Conservation (phyloP, 2,888 invertebrate species). For the Ichneumon xanthorius region DNA sequence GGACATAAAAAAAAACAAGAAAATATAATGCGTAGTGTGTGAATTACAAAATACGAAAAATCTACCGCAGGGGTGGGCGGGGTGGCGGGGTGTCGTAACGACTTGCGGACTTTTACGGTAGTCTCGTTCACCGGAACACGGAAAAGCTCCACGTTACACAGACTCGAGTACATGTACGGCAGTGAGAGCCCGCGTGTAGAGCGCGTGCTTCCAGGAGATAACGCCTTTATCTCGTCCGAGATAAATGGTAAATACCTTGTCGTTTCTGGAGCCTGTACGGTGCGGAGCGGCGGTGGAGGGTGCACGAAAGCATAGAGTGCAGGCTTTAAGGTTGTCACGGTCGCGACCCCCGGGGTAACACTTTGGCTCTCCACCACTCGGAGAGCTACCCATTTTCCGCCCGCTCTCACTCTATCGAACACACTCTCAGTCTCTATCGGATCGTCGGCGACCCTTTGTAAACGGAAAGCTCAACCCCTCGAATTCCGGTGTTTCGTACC, state of each 20-base stretch:
- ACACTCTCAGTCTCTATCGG: slow-evolving; percentile 4
- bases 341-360: slow-evolving; percentile 11
- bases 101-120: slow-evolving; percentile 29
- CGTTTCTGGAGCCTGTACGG: slow-evolving; percentile 43
- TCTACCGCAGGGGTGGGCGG: not conserved
- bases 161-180: slow-evolving; percentile 16
- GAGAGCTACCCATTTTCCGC: slow-evolving; percentile 35
- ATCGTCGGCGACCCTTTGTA: slow-evolving; percentile 24
- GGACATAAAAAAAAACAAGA: not conserved
- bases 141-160: slow-evolving; percentile 7
- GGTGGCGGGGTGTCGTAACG: slow-evolving; percentile 18
- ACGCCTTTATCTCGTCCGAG: slow-evolving; percentile 56
- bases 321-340: slow-evolving; percentile 42
- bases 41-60: slow-evolving; percentile 46
- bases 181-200: slow-evolving; percentile 26
- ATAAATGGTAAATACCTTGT: slow-evolving; percentile 62
- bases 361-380: slow-evolving; percentile 38
- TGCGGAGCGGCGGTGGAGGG: slow-evolving; percentile 21
- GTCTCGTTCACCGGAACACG: slow-evolving; percentile 27
- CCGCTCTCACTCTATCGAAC: slow-evolving; percentile 37
- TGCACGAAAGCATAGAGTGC: slow-evolving; percentile 34
- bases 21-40: slow-evolving; percentile 14
- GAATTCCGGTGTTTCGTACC: slow-evolving; percentile 27
- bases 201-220: slow-evolving; percentile 54
- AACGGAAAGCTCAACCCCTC: slow-evolving; percentile 34